Evolutionary conservation across 2,113 vertebrate species (phyloP).

Genomic region (Pristiophorus japonicus): DNA sequence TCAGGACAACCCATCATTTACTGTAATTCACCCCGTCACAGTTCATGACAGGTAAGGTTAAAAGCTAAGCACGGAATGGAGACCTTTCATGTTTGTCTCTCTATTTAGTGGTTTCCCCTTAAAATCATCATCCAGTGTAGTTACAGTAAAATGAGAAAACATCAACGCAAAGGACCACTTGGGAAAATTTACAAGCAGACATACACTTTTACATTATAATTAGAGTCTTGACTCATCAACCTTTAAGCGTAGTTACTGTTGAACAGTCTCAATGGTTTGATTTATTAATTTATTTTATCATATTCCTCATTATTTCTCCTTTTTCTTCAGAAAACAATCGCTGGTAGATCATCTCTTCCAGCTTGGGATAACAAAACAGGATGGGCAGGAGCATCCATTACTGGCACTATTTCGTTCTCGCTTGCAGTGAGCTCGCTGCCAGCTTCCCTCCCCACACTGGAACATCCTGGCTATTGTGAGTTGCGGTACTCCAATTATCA

Average conservation of each 20-base stretch:
- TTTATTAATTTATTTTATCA: neutral
- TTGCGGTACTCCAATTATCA: neutral
- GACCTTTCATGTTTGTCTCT: conserved; percentile 62
- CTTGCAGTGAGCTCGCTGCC: neutral
- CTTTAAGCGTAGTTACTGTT: neutral
- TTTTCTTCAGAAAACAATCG: neutral
- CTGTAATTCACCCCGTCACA: conserved; percentile 73
- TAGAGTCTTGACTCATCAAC: neutral
- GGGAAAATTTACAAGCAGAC: neutral
- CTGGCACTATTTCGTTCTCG: too few species aligned
- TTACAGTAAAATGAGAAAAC: neutral
- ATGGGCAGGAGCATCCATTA: neutral
- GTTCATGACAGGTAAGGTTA: conserved; percentile 82
- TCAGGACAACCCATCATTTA: conserved; percentile 77
- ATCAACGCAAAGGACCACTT: neutral
- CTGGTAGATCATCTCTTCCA: neutral
- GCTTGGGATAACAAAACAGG: neutral
- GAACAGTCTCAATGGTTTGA: neutral
- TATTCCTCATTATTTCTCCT: neutral
- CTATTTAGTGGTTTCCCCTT: conserved; percentile 52
- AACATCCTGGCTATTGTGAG: neutral
- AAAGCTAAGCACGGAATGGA: conserved; percentile 60
- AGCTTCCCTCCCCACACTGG: neutral
- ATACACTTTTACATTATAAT: neutral
- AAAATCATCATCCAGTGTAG: conserved; percentile 40